Evolutionary conservation across 1,140 invertebrate species (phyloP).

Genomic region (Cotesia typhae): DNA sequence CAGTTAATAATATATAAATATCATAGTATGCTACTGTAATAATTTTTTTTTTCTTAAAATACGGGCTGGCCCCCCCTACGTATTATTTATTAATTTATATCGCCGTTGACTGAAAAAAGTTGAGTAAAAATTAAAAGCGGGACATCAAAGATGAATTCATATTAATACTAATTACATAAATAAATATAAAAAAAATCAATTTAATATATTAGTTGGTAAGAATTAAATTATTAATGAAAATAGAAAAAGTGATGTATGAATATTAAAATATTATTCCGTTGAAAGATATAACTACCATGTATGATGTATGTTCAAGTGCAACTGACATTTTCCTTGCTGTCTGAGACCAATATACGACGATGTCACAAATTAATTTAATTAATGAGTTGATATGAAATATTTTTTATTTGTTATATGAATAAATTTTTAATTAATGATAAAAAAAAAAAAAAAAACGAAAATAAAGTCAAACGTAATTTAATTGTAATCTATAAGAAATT

Average conservation of each 20-base stretch:
- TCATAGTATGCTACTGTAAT: constrained; percentile 18
- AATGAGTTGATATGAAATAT: neutral
- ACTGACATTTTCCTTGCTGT: constrained; percentile 33
- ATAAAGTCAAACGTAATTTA: no score
- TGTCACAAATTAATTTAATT: neutral
- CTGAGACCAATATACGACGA: constrained; percentile 31
- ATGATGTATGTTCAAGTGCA: constrained; percentile 28
- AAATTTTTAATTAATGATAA: no score
- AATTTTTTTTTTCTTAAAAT: constrained; percentile 17
- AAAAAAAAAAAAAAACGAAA: no score
- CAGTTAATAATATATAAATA: neutral
- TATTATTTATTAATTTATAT: constrained; percentile 38
- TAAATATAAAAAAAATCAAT: constrained; percentile 8
- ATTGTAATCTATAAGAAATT: no score
- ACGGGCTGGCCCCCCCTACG: constrained; percentile 34
- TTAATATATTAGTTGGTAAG: neutral
- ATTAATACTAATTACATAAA: constrained; percentile 7
- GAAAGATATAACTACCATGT: constrained; percentile 24
- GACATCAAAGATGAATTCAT: constrained; percentile 8
- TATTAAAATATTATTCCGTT: constrained; percentile 21
- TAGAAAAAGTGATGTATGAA: constrained; percentile 13
- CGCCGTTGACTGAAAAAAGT: constrained; percentile 40
- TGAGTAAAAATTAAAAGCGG: neutral
- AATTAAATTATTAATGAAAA: neutral
- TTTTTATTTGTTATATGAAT: no score